Conservation (phyloP, 1,140 invertebrate genomes). For the Pseudomyrmex cubaensis region DNA sequence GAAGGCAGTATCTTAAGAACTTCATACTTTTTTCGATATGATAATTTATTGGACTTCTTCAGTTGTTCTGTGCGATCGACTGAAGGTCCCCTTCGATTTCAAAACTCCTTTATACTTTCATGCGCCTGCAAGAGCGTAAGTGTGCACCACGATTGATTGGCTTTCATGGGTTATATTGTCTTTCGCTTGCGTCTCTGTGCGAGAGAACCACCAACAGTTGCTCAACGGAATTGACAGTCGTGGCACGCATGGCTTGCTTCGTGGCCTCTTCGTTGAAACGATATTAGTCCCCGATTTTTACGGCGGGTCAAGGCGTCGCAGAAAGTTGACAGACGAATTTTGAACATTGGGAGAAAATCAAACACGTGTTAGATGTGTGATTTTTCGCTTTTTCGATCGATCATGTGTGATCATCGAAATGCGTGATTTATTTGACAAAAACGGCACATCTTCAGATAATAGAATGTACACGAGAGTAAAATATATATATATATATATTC, state of each 20-base stretch:
- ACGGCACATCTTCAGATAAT: slow-evolving; percentile 29
- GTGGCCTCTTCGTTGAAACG: slow-evolving; percentile 62
- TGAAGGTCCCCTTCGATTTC: slow-evolving; percentile 66
- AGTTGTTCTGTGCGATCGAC: slow-evolving; percentile 46
- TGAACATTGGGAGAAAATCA: background rate
- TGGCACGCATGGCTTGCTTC: slow-evolving; percentile 71
- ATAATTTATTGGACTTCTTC: slow-evolving; percentile 19
- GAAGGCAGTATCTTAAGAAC: slow-evolving; percentile 61
- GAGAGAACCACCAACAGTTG: slow-evolving; percentile 74
- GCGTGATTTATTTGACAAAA: slow-evolving; percentile 49
- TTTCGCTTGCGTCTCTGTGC: slow-evolving; percentile 67
- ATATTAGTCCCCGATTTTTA: slow-evolving; percentile 57
- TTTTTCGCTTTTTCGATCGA: slow-evolving; percentile 17
- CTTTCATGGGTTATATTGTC: slow-evolving; percentile 63
- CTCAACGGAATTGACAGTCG: slow-evolving; percentile 69
- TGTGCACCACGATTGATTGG: slow-evolving; percentile 57
- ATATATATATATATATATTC: slow-evolving; percentile 32
- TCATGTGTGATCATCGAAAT: slow-evolving; percentile 5
- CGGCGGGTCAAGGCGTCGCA: slow-evolving; percentile 66
- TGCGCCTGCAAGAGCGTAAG: slow-evolving; percentile 68
- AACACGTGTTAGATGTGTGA: background rate
- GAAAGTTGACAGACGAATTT: slow-evolving; percentile 8
- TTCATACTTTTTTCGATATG: slow-evolving; percentile 61
- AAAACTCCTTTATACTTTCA: slow-evolving; percentile 76
- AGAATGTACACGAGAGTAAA: slow-evolving; percentile 53